Conservation (phyloP, 1,140 invertebrate species). For the Euura lappo region DNA sequence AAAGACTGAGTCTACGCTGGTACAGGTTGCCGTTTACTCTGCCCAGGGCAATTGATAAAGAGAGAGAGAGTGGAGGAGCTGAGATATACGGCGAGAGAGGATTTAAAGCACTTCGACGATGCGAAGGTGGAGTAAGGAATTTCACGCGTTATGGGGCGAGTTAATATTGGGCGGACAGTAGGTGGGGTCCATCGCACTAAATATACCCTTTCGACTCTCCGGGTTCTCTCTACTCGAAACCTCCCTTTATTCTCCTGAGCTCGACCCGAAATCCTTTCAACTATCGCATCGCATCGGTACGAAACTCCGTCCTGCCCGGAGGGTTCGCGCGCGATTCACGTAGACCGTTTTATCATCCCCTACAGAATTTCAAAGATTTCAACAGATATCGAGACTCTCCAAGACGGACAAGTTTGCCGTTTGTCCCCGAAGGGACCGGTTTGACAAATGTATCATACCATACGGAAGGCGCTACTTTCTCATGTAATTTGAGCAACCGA, state of each 20-base stretch:
- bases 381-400: too few species aligned
- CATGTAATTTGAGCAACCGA: too few species aligned
- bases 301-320: not conserved
- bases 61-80: not conserved
- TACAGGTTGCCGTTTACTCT: slow-evolving; percentile 43
- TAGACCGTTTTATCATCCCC: not conserved
- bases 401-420: too few species aligned
- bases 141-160: slow-evolving; percentile 49
- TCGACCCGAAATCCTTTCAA: slow-evolving; percentile 2
- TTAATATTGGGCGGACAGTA: slow-evolving; percentile 50
- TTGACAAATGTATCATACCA: too few species aligned
- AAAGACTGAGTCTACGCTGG: slow-evolving; percentile 33
- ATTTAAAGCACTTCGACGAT: slow-evolving; percentile 37
- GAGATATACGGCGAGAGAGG: slow-evolving; percentile 12
- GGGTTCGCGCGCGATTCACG: not conserved
- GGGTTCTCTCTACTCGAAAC: not conserved
- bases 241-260: not conserved
- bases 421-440: too few species aligned
- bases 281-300: not conserved
- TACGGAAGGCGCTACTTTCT: too few species aligned
- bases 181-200: slow-evolving; percentile 44
- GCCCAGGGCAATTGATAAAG: slow-evolving; percentile 6
- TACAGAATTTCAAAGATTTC: too few species aligned
- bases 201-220: slow-evolving; percentile 29
- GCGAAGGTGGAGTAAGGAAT: slow-evolving; percentile 32